These are phyloP conservation scores for Drosophila arawakana DNA, from an alignment of 1,140 invertebrate species.

Conservation along the genomic window DNA sequence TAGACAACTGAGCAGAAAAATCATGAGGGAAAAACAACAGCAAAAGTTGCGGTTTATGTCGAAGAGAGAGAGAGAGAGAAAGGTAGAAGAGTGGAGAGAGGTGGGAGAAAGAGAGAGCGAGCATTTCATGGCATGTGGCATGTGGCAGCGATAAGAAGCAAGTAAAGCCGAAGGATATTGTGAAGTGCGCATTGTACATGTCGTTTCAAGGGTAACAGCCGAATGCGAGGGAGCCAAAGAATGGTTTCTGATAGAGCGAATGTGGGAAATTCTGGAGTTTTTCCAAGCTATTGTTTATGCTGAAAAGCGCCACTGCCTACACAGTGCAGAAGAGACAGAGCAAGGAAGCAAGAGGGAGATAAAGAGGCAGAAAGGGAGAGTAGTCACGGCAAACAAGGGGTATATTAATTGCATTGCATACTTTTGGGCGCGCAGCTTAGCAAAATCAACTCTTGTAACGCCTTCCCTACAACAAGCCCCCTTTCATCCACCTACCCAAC, in stretches of 20 bases:
- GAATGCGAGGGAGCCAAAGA: neutral
- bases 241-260: neutral
- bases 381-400: conserved; percentile 37
- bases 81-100: neutral
- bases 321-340: no score
- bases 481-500: no score
- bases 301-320: conserved; percentile 19
- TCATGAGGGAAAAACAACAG: conserved; percentile 37
- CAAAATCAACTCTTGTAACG: conserved; percentile 23
- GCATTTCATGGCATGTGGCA: conserved; percentile 24
- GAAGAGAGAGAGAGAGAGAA: neutral
- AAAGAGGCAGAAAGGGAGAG: neutral
- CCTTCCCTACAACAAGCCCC: neutral
- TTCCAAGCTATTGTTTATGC: conserved; percentile 52
- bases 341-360: no score
- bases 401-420: conserved; percentile 78
- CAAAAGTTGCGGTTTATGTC: conserved; percentile 39
- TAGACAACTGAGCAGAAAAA: conserved; percentile 68
- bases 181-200: conserved; percentile 57
- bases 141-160: conserved; percentile 29
- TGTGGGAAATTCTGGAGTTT: conserved; percentile 30
- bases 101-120: neutral
- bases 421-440: conserved; percentile 53
- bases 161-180: conserved; percentile 44
- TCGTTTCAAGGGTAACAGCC: conserved; percentile 72